Evolutionary conservation across 2,888 invertebrate genomes (phyloP).

Genomic region (Lepidochitona cinerea): DNA sequence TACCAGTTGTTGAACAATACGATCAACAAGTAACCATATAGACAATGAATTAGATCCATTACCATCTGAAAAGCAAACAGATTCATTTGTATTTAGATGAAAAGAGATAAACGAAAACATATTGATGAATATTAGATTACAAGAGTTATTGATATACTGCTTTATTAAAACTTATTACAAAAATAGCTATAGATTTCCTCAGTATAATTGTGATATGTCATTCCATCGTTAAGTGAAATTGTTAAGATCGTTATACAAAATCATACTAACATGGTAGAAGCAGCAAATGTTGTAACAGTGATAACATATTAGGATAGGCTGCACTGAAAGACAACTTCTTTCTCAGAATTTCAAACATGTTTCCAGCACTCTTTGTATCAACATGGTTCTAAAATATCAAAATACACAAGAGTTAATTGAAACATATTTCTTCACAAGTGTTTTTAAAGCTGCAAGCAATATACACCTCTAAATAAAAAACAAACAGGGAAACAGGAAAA

Average conservation of each 20-base stretch:
- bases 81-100: background rate
- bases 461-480: too few relatives aligned
- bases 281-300: slow-evolving; percentile 89
- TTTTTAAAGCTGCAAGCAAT: too few relatives aligned
- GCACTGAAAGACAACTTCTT: slow-evolving; percentile 92
- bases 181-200: too few relatives aligned
- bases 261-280: slow-evolving; percentile 81
- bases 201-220: too few relatives aligned
- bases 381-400: slow-evolving; percentile 80
- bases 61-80: slow-evolving; percentile 48
- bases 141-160: too few relatives aligned
- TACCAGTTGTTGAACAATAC: slow-evolving; percentile 93
- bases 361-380: slow-evolving; percentile 92
- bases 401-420: background rate
- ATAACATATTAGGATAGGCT: slow-evolving; percentile 93
- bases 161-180: too few relatives aligned
- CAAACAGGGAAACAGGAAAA: too few relatives aligned
- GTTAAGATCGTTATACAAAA: too few relatives aligned
- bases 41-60: slow-evolving; percentile 67
- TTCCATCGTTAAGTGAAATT: too few relatives aligned
- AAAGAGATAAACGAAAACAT: background rate
- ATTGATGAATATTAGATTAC: too few relatives aligned
- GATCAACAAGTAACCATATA: slow-evolving; percentile 91
- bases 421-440: background rate
- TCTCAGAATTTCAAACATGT: slow-evolving; percentile 92